Evolutionary conservation across 1,140 invertebrate species (phyloP).

Genomic region (Nasonia giraulti): DNA sequence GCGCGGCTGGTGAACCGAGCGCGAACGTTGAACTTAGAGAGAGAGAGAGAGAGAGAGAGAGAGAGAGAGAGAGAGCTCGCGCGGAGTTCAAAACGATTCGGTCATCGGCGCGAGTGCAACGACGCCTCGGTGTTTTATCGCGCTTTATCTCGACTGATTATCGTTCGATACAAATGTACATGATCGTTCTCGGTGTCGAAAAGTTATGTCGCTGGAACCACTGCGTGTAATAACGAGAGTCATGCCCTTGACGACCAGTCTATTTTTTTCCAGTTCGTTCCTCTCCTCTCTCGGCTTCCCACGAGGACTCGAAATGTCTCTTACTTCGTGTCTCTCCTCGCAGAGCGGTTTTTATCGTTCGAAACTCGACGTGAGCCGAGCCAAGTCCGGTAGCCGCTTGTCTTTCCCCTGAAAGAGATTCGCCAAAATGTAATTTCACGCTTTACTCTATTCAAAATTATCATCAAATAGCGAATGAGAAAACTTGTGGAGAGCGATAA

Average conservation of each 20-base stretch:
- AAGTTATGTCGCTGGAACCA: no score
- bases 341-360: neutral
- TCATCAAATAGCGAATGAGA: neutral
- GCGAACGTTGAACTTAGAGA: constrained; percentile 41
- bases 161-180: neutral
- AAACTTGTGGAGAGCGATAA: neutral
- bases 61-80: neutral
- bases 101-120: constrained; percentile 23
- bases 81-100: constrained; percentile 46
- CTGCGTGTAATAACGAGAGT: neutral
- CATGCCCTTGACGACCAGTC: neutral
- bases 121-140: constrained; percentile 9
- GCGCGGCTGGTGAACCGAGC: constrained; percentile 56
- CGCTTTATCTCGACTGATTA: neutral
- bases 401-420: neutral
- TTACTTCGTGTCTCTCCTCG: neutral
- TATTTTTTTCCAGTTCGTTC: no score
- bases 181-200: no score
- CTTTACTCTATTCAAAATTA: neutral
- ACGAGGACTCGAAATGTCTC: constrained; percentile 2
- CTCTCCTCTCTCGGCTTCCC: neutral
- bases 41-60: neutral
- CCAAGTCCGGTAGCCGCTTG: neutral
- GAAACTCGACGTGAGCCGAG: neutral
- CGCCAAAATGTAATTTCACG: neutral